These are phyloP conservation scores for Melopsittacus undulatus DNA, from an alignment of 2,797 vertebrate species.

Conservation along the genomic window DNA sequence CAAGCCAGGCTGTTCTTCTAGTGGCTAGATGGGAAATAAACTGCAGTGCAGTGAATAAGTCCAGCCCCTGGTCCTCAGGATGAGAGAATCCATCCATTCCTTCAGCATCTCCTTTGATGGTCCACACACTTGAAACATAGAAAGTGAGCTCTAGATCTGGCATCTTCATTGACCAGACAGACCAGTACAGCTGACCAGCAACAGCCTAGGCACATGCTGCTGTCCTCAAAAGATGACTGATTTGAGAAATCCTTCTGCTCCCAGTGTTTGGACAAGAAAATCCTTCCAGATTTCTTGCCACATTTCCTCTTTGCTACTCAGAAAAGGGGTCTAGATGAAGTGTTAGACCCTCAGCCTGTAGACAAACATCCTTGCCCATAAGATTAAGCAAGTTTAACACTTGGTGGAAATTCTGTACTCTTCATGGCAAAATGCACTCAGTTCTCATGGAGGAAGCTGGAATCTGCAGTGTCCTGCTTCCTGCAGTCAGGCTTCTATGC, in stretches of 20 bases:
- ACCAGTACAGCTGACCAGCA: not conserved
- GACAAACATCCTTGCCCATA: not conserved
- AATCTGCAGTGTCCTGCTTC: not conserved
- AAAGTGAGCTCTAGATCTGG: not conserved
- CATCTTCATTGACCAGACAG: not conserved
- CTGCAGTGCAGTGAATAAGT: not conserved
- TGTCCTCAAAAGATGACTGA: not conserved
- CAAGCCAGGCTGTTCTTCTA: not conserved
- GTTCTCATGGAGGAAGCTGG: not conserved
- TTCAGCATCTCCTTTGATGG: not conserved
- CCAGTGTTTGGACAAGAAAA: not conserved
- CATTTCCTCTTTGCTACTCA: not conserved
- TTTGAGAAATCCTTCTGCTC: not conserved
- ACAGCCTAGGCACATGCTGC: not conserved
- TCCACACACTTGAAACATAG: not conserved
- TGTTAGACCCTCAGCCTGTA: not conserved
- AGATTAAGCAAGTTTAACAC: not conserved
- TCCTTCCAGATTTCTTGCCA: not conserved
- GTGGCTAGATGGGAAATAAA: not conserved
- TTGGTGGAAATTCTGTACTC: not conserved
- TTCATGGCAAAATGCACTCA: not conserved
- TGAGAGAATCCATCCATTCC: not conserved
- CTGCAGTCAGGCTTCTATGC: not conserved
- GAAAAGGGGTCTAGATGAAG: not conserved
- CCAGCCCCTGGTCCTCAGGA: not conserved